Conservation (phyloP, 2,113 vertebrate genomes). For the Catagonus wagneri region DNA sequence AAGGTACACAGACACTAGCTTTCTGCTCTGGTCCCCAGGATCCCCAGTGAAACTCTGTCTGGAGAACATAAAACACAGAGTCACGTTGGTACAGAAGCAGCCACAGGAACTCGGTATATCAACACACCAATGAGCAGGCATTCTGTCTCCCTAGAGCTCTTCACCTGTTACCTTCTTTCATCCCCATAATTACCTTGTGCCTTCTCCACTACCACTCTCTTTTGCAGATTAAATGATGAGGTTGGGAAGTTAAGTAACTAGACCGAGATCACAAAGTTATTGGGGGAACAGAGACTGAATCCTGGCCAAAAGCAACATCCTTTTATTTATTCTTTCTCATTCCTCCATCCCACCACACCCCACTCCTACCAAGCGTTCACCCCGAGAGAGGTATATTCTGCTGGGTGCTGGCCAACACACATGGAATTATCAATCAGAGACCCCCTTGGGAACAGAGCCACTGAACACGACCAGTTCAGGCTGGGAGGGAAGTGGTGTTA, state of each 20-base stretch:
- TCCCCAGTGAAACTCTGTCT: background rate
- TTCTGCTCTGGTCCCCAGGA: background rate
- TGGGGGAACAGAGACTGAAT: background rate
- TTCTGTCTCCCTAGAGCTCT: background rate
- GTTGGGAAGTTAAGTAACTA: background rate
- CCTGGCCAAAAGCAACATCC: background rate
- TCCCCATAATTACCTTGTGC: background rate
- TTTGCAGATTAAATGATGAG: background rate
- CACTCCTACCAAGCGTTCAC: background rate
- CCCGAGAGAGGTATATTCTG: background rate
- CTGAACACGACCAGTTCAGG: background rate
- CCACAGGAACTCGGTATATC: background rate
- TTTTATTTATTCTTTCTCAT: background rate
- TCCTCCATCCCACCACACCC: background rate
- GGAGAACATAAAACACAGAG: fast-evolving
- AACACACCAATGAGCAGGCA: background rate
- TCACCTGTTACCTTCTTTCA: background rate
- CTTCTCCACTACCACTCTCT: background rate
- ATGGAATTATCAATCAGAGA: background rate
- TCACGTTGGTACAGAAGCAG: background rate
- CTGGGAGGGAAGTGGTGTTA: too few relatives aligned
- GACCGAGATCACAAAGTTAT: background rate
- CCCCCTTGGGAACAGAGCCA: constrained; percentile 42
- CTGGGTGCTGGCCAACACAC: background rate
- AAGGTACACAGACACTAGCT: fast-evolving